A percentile compares a stretch with the other conserved stretches of the same genome.
These are phyloP conservation scores for Tortricodes alternella DNA, from an alignment of 2,888 invertebrate genomes.

Conservation along the genomic window DNA sequence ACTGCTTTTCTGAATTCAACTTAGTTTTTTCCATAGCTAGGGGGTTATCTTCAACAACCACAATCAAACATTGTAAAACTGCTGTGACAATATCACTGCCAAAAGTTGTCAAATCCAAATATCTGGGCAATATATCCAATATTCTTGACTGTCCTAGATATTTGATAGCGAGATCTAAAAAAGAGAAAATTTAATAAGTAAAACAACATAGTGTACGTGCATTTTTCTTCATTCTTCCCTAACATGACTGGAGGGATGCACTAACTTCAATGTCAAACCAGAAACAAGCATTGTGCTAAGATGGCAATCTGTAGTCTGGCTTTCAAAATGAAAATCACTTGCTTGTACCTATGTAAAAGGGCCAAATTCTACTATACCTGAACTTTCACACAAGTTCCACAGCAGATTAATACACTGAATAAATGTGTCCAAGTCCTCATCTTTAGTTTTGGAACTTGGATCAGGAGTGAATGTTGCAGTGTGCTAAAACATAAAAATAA, in stretches of 20 bases:
- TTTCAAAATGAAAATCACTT: too few species aligned
- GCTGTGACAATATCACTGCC: constrained; percentile 81
- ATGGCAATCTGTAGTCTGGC: too few species aligned
- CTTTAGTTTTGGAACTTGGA: constrained; percentile 60
- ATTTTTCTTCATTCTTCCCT: too few species aligned
- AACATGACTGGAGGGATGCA: too few species aligned
- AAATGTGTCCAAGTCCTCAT: constrained; percentile 85
- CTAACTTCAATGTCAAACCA: background rate
- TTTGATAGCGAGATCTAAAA: constrained; percentile 83
- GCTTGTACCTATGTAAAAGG: background rate
- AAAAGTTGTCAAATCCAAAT: constrained; percentile 82
- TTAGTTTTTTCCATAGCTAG: constrained; percentile 80
- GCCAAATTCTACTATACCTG: constrained; percentile 56
- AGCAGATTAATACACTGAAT: constrained; percentile 86
- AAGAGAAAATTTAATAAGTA: too few species aligned
- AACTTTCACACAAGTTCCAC: constrained; percentile 87
- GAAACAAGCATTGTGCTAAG: too few species aligned
- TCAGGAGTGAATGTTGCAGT: constrained; percentile 79
- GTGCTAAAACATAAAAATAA: constrained; percentile 57
- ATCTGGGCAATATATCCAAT: constrained; percentile 82
- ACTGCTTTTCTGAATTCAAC: constrained; percentile 67
- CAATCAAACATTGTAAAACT: constrained; percentile 86
- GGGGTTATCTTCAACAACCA: constrained; percentile 87
- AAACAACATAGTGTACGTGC: background rate
- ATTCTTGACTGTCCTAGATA: constrained; percentile 85